Base-by-base conservation (phyloP, 2,888 invertebrate genomes). In the Hyppa rectilinea region DNA sequence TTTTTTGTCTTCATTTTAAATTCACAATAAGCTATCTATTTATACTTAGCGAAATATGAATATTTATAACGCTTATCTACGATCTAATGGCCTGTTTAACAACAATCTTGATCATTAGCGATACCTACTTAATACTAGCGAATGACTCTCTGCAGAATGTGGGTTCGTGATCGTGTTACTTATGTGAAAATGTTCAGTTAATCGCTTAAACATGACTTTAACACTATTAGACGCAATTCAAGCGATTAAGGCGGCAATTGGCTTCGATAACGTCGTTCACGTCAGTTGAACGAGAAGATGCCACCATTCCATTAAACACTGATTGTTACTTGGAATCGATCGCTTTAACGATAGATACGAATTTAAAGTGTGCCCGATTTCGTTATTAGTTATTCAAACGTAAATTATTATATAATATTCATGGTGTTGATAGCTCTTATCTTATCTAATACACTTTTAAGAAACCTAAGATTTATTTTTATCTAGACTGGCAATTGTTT, bases 261-360 rank as follows among this genome's bases (percentile, higher is more conserved):
- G 60, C 59, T 70, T 36, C 73, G 63, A 83, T 76, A 76, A 64
- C 68, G 29, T 45, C 76, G 56, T 45, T 59, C 49, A 43, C 40
- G 52, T 77, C 34, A 61, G 53, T 43, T 38, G 31, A 64, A 43
- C 53, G 65, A 68, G 68, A 66, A 55, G 52, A 62, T 61, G 71
- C 64, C 81, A 71, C 64, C 81, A 71, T 80, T 80, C 68, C 76
- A 56, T 72, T 72, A 71, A 65, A 71, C 38, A 53, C 55, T 59
- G 61, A 71, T 83, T 80, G 73, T 73, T 69, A 83, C 68, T 67
- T 63, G 55, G 53, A n/a, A 76, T 58, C 71, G 61, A 73, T 71
- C 38, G 40, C 23, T 53, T 34, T 45, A 6, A 9, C 61, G 53
- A 66, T 59, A 63, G 53, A 66, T 59, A 53, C 43, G 52, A 60